Conservation (phyloP, 2,888 invertebrate genomes). For the Aleiodes leptofemur region DNA sequence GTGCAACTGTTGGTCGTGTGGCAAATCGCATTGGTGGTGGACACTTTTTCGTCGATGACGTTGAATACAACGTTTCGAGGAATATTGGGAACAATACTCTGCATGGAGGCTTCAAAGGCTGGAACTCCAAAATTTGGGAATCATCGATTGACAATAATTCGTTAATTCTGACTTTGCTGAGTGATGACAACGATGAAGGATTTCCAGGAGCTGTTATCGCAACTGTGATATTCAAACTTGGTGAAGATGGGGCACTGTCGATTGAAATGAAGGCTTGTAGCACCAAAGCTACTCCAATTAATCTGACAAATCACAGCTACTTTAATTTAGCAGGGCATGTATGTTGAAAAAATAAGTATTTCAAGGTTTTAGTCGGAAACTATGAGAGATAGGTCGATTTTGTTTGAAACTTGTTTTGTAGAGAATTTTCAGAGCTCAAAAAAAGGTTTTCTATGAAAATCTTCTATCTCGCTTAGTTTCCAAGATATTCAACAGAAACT, state of each 20-base stretch:
- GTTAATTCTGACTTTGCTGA: constrained; percentile 85
- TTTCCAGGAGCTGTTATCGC: constrained; percentile 90
- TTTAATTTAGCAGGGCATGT: constrained; percentile 96
- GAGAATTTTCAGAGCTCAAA: no score
- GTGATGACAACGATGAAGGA: constrained; percentile 89
- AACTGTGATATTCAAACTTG: constrained; percentile 83
- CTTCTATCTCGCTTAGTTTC: no score
- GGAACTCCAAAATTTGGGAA: constrained; percentile 81
- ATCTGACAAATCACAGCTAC: constrained; percentile 91
- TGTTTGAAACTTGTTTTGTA: no score
- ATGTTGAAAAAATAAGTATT: constrained; percentile 62
- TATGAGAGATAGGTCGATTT: no score
- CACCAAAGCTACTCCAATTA: constrained; percentile 88
- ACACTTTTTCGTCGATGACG: constrained; percentile 82
- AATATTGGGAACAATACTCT: constrained; percentile 85
- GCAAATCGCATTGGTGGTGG: constrained; percentile 88
- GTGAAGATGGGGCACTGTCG: constrained; percentile 84
- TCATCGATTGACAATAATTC: constrained; percentile 63
- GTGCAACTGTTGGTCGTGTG: constrained; percentile 90
- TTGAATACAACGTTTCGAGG: constrained; percentile 82
- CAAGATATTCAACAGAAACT: neutral
- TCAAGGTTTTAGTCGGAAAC: no score
- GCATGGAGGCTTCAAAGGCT: constrained; percentile 91
- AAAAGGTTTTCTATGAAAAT: no score
- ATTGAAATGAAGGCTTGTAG: constrained; percentile 86